Base-by-base conservation (phyloP, 2,113 vertebrate genomes). In the Rana temporaria region DNA sequence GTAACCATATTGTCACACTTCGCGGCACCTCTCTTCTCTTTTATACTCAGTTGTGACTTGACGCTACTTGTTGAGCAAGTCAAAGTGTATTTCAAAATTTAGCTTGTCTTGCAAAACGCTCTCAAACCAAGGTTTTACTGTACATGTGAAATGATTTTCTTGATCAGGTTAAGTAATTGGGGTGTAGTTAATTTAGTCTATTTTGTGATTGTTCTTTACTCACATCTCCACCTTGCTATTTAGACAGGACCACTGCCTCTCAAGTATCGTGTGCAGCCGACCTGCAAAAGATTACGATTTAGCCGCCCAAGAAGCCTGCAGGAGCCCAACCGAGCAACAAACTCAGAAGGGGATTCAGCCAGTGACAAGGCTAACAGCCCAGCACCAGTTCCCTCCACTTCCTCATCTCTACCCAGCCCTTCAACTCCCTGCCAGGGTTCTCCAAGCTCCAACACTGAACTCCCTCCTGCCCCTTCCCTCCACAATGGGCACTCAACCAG, bases 321-420 rank as follows among this genome's bases (percentile, higher is more conserved):
- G 64, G 91, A 92, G 74, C 91, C 95, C 85, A 95, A 95, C 87
- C 95, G 96, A 73, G 96, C 95, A 56, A 95, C 94, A 6, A 93
- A 95, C 0, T 98, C 96, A 0, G 96, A 98, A 91, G 95, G 96
- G 85, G 96, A 98, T 78, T 97, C 96, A 0, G 91, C 92, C 86
- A 97, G 96, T 63, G 96, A 98, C 92, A 97, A 97, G 86, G 94
- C 95, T 32, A 94, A 93, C 91, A 97, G 96, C 87, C 95, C 96
- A 0, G 92, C 94, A 19, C 90, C 93, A 48, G 88, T 92, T 78
- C 92, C 91, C 0, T 86, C 92, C 75, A 89, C 93, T 72, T 91
- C 95, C 26, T 91, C 95, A 24, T 90, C 95, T 0, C 90, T 94
- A 84, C 92, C 95, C 84, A 94, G 92, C 89, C 92, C 91, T 0